Conservation (phyloP, 2,797 vertebrate genomes). For the Tympanoctomys barrerae region DNA sequence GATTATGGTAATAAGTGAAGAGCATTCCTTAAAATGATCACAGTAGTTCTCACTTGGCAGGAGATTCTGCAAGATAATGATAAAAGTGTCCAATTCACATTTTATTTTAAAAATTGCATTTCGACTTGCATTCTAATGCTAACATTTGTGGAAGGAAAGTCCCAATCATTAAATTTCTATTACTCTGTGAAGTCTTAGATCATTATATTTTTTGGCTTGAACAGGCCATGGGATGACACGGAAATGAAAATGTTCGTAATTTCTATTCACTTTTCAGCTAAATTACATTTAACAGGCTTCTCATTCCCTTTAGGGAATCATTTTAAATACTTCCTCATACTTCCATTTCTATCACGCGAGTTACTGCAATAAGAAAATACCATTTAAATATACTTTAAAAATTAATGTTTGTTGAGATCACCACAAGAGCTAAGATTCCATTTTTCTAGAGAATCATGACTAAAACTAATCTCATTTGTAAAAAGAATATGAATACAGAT, state of each 20-base stretch:
- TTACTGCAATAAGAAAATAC: conserved; percentile 17
- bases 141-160: not conserved
- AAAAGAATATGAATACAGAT: conserved; percentile 60
- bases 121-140: conserved; percentile 45
- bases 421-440: conserved; percentile 42
- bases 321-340: conserved; percentile 42
- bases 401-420: conserved; percentile 52
- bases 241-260: conserved; percentile 42
- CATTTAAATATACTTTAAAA: conserved; percentile 55
- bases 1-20: not conserved
- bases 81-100: not conserved
- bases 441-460: conserved; percentile 43
- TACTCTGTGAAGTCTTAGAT: conserved; percentile 45
- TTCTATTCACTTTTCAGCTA: conserved; percentile 48
- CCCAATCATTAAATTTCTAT: conserved; percentile 64
- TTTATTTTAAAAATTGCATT: conserved; percentile 53
- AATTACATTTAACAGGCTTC: conserved; percentile 27
- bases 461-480: conserved; percentile 26
- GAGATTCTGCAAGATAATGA: not conserved
- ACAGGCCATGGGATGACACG: not conserved
- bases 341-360: conserved; percentile 14
- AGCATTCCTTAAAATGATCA: not conserved
- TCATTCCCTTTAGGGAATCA: conserved; percentile 21
- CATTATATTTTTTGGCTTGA: conserved; percentile 53
- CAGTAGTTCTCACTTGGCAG: not conserved